Base-by-base conservation (phyloP, 2,888 invertebrate species). In the Ormyrus labotus region DNA sequence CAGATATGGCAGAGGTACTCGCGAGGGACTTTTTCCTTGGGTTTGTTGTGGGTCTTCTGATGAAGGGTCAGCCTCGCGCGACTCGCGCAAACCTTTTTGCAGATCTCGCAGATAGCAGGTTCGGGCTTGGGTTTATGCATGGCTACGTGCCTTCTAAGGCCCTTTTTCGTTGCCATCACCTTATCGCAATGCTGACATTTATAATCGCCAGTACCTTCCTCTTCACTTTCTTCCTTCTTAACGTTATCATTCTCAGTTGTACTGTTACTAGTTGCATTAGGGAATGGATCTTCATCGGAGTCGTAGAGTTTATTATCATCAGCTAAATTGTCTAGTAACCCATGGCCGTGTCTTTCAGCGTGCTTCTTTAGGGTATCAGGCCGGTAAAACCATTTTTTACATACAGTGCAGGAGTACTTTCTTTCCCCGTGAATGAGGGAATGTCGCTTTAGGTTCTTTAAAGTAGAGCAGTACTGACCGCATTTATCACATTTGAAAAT, bases 181-280 rank as follows among this genome's bases (percentile, higher is more conserved):
- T 90, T 90, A 69, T 90, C 90, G 81, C 90, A 91, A 83, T 90
- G 89, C 76, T 91, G 90, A 67, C 90, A 91, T 73, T 90, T 90
- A 83, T 89, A 91, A 70, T 90, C 89, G 0, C 90, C 60, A 85
- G 83, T 6, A 64, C 51, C 87, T 55, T 87, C 88, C 6, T 86
- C 87, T 0, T 84, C 84, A 58, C 86, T 87, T 10, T 88, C 87
- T 0, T 87, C 87, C 47, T 85, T 86, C 47, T 88, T 88, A 13
- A 61, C 50, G n/a, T 57, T 84, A 13, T 85, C 84, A 19, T 67
- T 83, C 0, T 87, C 86, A 5, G 76, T 78, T 8, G 69, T 57
- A 48, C n/a, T 53, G 19, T 67, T 81, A 11, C 65, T 79, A 48
- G 72, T n/a, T 1, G 19, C 45, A 6, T 45, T 45, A 10, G 70